phyloP scores from a whole-genome alignment of 2,113 vertebrate species.

The Falcunculus frontatus region DNA sequence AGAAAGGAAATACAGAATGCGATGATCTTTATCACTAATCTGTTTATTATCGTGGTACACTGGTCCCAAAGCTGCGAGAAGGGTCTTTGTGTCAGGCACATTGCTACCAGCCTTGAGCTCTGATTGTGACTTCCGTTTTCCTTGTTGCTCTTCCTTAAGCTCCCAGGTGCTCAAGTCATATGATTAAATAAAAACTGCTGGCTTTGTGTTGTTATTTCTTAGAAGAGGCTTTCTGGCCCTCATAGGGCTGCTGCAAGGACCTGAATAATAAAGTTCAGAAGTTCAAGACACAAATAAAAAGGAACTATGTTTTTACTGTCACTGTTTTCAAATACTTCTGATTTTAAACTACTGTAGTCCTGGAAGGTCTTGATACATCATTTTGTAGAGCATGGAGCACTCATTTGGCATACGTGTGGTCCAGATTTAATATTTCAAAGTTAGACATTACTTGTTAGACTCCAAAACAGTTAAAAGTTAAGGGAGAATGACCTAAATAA shows the following conservation, averaged over 20 bases:
- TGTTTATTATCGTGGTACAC: background rate
- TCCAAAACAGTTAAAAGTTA: background rate
- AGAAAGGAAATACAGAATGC: background rate
- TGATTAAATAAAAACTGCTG: background rate
- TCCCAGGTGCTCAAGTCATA: background rate
- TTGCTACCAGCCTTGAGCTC: background rate
- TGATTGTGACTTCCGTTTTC: background rate
- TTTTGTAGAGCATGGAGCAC: background rate
- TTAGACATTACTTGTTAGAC: background rate
- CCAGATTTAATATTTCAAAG: background rate
- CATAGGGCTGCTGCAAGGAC: background rate
- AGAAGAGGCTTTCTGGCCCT: background rate
- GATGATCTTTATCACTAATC: background rate
- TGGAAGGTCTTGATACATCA: background rate
- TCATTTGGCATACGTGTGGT: background rate
- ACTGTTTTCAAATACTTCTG: background rate
- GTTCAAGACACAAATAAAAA: background rate
- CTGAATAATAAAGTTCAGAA: background rate
- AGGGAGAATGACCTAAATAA: conserved; percentile 13
- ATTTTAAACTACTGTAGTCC: background rate
- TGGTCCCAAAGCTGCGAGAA: fast-evolving
- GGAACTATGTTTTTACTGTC: background rate
- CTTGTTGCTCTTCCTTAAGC: background rate
- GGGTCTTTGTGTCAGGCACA: background rate
- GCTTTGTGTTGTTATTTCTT: background rate